These are phyloP conservation scores for Erythrocercus mccallii DNA, from an alignment of 2,113 vertebrate species.

Conservation along the genomic window DNA sequence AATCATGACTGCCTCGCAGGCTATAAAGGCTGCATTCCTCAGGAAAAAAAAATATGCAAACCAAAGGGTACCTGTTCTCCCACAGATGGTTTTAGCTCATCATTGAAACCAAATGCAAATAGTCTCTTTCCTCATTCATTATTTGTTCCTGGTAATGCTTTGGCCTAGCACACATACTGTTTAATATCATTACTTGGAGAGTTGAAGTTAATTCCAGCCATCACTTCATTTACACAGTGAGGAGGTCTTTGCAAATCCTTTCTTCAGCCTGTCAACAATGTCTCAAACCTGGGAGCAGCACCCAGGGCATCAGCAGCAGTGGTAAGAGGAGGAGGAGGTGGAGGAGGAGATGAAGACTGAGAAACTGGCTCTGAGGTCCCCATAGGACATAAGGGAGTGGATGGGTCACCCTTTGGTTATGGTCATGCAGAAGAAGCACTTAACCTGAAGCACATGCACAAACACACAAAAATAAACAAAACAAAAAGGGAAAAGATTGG, in stretches of 20 bases:
- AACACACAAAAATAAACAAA: constrained; percentile 72
- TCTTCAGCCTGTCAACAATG: constrained; percentile 60
- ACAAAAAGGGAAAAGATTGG: constrained; percentile 60
- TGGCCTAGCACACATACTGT: constrained; percentile 48
- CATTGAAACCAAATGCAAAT: constrained; percentile 61
- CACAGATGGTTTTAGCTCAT: constrained; percentile 58
- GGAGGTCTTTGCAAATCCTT: constrained; percentile 50
- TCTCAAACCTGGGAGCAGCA: constrained; percentile 61
- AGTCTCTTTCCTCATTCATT: constrained; percentile 62
- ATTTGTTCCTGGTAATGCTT: constrained; percentile 44
- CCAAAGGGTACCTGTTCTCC: constrained; percentile 28
- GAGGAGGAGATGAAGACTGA: constrained; percentile 64
- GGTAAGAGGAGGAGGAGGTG: constrained; percentile 58
- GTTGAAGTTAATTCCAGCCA: constrained; percentile 55
- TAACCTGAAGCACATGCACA: constrained; percentile 75
- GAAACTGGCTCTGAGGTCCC: constrained; percentile 68
- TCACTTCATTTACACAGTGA: constrained; percentile 60
- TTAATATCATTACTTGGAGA: constrained; percentile 8
- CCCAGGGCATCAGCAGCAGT: constrained; percentile 43
- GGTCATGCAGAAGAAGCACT: constrained; percentile 71
- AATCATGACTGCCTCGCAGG: not conserved
- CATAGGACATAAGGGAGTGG: constrained; percentile 69
- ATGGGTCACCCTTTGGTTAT: constrained; percentile 70
- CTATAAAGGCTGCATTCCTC: not conserved
- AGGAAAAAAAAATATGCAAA: not conserved